Conservation (phyloP, 2,797 vertebrate species). For the Okamejei kenojei region DNA sequence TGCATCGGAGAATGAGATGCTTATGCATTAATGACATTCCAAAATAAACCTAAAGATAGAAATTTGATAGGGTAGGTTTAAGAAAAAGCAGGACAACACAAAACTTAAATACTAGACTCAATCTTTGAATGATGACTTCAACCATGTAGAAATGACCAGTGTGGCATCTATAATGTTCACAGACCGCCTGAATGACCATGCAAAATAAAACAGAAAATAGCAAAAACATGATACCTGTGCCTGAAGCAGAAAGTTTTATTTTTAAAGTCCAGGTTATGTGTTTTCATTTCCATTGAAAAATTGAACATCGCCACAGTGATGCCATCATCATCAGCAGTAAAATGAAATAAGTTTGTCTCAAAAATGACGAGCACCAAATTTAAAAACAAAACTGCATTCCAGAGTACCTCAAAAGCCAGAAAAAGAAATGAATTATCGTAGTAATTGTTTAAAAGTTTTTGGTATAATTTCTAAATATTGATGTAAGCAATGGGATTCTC, state of each 20-base stretch:
- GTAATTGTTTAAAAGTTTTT: neutral
- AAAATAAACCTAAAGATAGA: neutral
- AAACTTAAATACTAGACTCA: neutral
- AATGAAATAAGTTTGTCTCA: neutral
- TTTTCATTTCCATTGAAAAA: neutral
- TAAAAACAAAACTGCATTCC: too few species aligned
- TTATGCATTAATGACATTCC: neutral
- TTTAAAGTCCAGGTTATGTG: neutral
- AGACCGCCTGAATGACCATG: neutral
- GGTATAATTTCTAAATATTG: neutral
- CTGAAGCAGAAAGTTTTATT: neutral
- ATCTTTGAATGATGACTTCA: neutral
- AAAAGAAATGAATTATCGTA: neutral
- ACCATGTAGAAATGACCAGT: neutral
- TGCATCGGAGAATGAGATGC: neutral
- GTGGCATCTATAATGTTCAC: neutral
- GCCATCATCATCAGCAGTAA: neutral
- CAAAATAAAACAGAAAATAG: neutral
- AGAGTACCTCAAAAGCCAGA: neutral
- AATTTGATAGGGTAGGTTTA: neutral
- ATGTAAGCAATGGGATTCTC: neutral
- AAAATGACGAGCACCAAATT: neutral
- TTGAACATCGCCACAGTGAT: neutral
- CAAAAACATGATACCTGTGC: neutral
- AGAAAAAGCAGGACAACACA: neutral